Conservation (phyloP, 2,797 vertebrate species). For the Schizothorax lantsangensis region DNA sequence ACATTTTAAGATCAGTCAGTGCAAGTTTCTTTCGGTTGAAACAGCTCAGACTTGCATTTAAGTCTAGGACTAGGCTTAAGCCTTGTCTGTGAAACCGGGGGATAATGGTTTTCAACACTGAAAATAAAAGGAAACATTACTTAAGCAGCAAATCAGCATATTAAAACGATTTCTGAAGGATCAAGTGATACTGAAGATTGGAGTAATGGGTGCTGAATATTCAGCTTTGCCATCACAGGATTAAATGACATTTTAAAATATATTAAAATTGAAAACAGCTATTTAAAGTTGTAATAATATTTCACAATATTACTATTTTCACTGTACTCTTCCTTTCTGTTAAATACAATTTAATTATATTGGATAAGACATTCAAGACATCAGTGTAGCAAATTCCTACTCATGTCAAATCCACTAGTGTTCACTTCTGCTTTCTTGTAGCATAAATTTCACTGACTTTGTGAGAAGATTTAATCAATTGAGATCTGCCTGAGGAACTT, state of each 20-base stretch:
- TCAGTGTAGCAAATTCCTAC: background rate
- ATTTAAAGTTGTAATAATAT: too few relatives aligned
- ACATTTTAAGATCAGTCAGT: too few relatives aligned
- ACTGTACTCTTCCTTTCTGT: background rate
- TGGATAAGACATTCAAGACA: background rate
- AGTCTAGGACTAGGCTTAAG: too few relatives aligned
- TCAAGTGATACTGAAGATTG: background rate
- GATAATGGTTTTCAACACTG: background rate
- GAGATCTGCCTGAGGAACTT: slow-evolving; percentile 18
- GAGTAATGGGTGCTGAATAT: background rate
- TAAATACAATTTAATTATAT: background rate
- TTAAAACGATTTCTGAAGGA: background rate
- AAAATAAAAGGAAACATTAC: background rate
- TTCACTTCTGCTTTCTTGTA: background rate
- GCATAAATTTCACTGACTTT: slow-evolving; percentile 9
- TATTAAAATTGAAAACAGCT: too few relatives aligned
- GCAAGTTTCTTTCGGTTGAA: too few relatives aligned
- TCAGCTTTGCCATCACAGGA: background rate
- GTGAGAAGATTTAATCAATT: slow-evolving; percentile 5
- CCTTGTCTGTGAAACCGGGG: too few relatives aligned
- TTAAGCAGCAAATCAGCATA: background rate
- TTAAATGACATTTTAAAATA: background rate
- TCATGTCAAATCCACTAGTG: background rate
- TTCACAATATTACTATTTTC: background rate
- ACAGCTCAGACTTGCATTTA: too few relatives aligned